Conservation (phyloP, 2,113 vertebrate species). For the Diglossa brunneiventris region DNA sequence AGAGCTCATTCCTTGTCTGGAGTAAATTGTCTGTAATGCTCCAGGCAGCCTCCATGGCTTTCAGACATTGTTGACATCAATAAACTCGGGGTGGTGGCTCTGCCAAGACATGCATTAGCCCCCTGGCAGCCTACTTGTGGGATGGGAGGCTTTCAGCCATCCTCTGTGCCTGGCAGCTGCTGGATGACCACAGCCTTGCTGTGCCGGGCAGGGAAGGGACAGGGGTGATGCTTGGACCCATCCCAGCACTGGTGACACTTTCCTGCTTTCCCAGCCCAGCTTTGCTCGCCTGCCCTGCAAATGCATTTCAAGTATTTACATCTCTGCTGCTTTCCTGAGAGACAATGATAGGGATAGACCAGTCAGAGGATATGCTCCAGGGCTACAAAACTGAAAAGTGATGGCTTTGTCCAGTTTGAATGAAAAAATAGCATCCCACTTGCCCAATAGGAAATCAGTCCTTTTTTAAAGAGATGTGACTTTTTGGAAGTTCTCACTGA, state of each 20-base stretch:
- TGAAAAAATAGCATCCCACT: neutral
- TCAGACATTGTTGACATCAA: neutral
- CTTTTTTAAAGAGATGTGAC: neutral
- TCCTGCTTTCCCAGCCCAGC: neutral
- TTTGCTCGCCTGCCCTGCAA: neutral
- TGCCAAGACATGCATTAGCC: neutral
- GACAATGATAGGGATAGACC: neutral
- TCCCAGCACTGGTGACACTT: neutral
- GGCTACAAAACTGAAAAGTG: neutral
- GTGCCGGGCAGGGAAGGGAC: neutral
- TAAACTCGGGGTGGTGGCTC: neutral
- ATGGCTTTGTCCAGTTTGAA: neutral
- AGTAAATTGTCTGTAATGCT: neutral
- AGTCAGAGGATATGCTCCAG: neutral
- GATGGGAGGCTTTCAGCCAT: neutral
- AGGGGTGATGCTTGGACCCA: neutral
- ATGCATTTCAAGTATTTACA: neutral
- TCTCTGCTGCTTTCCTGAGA: neutral
- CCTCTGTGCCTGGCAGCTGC: accelerated
- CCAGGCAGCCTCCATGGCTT: neutral
- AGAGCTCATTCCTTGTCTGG: neutral
- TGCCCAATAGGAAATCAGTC: neutral
- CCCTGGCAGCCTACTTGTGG: neutral
- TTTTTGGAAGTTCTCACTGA: neutral
- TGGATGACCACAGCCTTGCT: neutral